Conservation (phyloP, 1,140 invertebrate genomes). For the Lamellibrachia luymesi region DNA sequence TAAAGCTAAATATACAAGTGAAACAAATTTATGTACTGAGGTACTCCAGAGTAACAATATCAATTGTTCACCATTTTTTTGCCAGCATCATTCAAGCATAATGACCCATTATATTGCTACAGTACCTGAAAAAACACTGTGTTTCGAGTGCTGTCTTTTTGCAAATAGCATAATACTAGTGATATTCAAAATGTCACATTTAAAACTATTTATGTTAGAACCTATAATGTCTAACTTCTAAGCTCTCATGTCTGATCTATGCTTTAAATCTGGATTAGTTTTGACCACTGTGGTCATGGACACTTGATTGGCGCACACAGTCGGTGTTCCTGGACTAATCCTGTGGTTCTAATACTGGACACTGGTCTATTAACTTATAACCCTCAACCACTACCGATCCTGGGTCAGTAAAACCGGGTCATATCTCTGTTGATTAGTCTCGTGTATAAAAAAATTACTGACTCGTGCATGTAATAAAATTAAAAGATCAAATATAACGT, state of each 20-base stretch:
- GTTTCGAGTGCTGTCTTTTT: too few relatives aligned
- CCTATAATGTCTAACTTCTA: not conserved
- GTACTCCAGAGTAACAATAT: not conserved
- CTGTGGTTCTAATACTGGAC: not conserved
- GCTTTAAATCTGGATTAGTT: not conserved
- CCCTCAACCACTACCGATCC: not conserved
- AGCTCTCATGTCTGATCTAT: not conserved
- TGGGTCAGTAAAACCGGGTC: not conserved
- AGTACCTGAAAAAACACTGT: not conserved
- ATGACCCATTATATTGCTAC: not conserved
- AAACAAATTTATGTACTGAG: not conserved
- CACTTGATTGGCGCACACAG: not conserved
- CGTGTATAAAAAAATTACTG: too few relatives aligned
- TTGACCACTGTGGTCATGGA: not conserved
- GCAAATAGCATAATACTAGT: too few relatives aligned
- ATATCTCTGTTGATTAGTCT: too few relatives aligned
- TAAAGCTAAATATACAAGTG: not conserved
- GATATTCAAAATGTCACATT: too few relatives aligned
- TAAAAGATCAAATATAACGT: too few relatives aligned
- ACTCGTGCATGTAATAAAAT: too few relatives aligned
- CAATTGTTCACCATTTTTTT: too few relatives aligned
- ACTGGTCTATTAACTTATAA: not conserved
- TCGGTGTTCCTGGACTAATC: not conserved
- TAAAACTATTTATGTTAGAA: not conserved
- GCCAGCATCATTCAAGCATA: not conserved